Conservation (phyloP, 2,888 invertebrate species). For the Mesochorus sp. region DNA sequence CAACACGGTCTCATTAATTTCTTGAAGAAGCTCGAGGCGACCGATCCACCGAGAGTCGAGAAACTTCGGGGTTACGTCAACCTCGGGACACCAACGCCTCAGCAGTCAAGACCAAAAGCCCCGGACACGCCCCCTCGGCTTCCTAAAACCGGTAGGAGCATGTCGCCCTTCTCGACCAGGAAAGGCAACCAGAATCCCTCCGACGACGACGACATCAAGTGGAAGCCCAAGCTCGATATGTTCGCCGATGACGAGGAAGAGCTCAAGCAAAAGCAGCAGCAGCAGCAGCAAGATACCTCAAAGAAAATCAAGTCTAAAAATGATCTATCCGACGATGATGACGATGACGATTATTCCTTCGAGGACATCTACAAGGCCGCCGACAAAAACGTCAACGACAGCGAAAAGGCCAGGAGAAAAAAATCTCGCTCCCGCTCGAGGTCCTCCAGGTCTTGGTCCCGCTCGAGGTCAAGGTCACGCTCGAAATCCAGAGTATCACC, state of each 20-base stretch:
- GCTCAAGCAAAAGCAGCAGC: conserved; percentile 57
- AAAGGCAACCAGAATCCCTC: conserved; percentile 81
- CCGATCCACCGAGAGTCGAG: conserved; percentile 90
- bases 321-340: conserved; percentile 87
- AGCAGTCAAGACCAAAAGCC: conserved; percentile 16
- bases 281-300: conserved; percentile 58
- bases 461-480: conserved; percentile 74
- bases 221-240: conserved; percentile 79
- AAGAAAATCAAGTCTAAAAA: conserved; percentile 77
- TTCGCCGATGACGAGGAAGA: conserved; percentile 79
- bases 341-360: conserved; percentile 92
- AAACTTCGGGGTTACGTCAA: conserved; percentile 90
- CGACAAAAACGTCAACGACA: conserved; percentile 88
- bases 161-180: conserved; percentile 83
- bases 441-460: conserved; percentile 74
- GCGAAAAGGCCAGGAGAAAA: conserved; percentile 85
- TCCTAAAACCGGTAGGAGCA: conserved; percentile 70
- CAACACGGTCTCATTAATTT: conserved; percentile 92
- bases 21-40: conserved; percentile 90
- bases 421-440: conserved; percentile 70
- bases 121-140: conserved; percentile 62
- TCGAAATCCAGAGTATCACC: conserved; percentile 69
- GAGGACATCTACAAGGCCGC: conserved; percentile 92
- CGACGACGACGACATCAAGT: conserved; percentile 75
- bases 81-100: conserved; percentile 75